These are phyloP conservation scores for Pterostichus niger DNA, from an alignment of 2,888 invertebrate genomes.

Conservation along the genomic window DNA sequence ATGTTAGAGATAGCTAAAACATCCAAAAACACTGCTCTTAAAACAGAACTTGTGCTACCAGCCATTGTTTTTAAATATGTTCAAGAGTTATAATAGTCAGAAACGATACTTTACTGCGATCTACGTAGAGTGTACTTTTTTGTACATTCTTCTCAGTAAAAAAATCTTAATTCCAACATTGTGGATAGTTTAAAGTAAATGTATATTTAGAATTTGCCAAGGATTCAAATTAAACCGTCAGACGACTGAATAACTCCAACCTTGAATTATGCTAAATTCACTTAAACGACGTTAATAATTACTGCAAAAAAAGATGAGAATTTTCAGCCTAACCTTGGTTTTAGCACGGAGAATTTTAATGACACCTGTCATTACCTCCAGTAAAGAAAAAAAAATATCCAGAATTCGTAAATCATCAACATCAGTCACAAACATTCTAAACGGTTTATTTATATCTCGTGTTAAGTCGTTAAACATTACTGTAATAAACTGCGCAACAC, in stretches of 20 bases:
- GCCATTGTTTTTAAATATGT: too few relatives aligned
- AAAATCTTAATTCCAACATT: too few relatives aligned
- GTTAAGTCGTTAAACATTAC: constrained; percentile 51
- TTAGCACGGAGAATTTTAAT: constrained; percentile 37
- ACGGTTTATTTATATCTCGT: constrained; percentile 27
- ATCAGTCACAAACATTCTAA: constrained; percentile 33
- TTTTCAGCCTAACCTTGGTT: not conserved
- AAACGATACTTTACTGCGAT: too few relatives aligned
- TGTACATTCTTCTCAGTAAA: too few relatives aligned
- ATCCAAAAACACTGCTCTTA: too few relatives aligned
- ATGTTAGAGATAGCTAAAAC: too few relatives aligned
- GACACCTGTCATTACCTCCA: constrained; percentile 29
- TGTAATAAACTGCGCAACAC: constrained; percentile 39
- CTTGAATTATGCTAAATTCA: constrained; percentile 43
- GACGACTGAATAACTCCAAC: not conserved
- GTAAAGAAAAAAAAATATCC: constrained; percentile 24
- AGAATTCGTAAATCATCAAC: constrained; percentile 48
- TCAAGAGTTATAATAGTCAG: too few relatives aligned
- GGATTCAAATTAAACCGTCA: constrained; percentile 19
- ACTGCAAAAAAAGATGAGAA: constrained; percentile 25
- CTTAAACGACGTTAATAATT: constrained; percentile 47
- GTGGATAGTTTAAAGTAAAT: too few relatives aligned
- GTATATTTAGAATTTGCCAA: not conserved
- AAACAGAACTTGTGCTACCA: too few relatives aligned
- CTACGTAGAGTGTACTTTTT: too few relatives aligned